These are phyloP conservation scores for Gerosis bhagava DNA, from an alignment of 2,888 invertebrate species.

Conservation along the genomic window DNA sequence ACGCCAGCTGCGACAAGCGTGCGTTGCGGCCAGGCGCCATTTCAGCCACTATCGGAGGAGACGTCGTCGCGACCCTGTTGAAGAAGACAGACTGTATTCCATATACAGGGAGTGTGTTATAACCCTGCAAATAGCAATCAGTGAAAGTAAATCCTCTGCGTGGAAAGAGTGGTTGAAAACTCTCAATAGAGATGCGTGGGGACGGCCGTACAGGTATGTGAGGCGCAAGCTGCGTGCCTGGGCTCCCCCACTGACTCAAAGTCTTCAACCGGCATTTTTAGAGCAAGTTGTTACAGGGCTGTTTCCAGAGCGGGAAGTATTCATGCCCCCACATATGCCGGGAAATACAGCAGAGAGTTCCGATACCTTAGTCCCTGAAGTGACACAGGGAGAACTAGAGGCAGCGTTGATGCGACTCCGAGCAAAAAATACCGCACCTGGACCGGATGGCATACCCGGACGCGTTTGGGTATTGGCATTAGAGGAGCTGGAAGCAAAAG, in stretches of 20 bases:
- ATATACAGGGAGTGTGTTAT: not conserved
- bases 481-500: not conserved
- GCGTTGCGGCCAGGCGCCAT: not conserved
- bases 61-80: not conserved
- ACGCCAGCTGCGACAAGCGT: not conserved
- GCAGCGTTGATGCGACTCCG: not conserved
- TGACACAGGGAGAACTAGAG: not conserved
- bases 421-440: not conserved
- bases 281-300: not conserved
- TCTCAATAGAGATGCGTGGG: not conserved
- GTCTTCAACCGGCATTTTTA: no score
- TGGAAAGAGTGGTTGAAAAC: no score
- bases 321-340: no score
- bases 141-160: not conserved
- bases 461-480: no score
- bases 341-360: not conserved
- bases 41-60: not conserved
- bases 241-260: not conserved
- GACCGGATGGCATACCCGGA: constrained; percentile 3
- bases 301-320: no score
- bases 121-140: not conserved
- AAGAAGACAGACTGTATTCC: not conserved
- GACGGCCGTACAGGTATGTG: not conserved
- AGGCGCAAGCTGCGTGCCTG: not conserved
- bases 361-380: not conserved